Evolutionary conservation across 2,797 vertebrate species (phyloP).

Genomic region (Smutsia gigantea): DNA sequence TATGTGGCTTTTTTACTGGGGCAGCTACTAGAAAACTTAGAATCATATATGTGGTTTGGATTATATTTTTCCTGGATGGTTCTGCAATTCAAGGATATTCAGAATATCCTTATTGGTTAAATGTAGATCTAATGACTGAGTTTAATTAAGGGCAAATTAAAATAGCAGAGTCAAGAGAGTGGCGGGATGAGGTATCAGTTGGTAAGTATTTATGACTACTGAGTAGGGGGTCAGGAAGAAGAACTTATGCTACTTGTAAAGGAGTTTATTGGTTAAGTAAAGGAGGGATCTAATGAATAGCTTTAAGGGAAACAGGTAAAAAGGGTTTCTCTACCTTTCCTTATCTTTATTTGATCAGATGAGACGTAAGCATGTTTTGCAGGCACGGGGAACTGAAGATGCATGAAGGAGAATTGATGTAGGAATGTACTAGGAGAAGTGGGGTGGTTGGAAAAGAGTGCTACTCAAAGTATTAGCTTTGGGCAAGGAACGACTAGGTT

Average conservation of each 20-base stretch:
- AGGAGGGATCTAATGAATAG: background rate
- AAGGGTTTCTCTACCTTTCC: background rate
- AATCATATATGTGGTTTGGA: background rate
- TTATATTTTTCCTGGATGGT: constrained; percentile 10
- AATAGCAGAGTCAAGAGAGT: background rate
- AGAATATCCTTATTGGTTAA: constrained; percentile 16
- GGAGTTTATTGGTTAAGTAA: background rate
- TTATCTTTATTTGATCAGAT: background rate
- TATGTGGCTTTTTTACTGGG: background rate
- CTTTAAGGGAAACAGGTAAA: background rate
- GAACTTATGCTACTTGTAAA: background rate
- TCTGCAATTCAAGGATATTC: background rate
- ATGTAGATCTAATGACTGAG: background rate
- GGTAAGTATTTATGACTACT: background rate
- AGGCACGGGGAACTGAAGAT: background rate
- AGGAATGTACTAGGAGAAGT: background rate
- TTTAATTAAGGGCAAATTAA: constrained; percentile 23
- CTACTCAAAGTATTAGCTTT: background rate
- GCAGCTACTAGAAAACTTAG: constrained; percentile 2
- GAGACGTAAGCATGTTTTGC: background rate
- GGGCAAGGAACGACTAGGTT: background rate
- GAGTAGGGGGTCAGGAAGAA: background rate
- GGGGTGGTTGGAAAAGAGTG: background rate
- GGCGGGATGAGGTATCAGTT: background rate
- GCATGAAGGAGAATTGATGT: background rate